A percentile compares a stretch with the other conserved stretches of the same genome.
Conservation (phyloP, 2,797 vertebrate species). For the Poecilia gillii region DNA sequence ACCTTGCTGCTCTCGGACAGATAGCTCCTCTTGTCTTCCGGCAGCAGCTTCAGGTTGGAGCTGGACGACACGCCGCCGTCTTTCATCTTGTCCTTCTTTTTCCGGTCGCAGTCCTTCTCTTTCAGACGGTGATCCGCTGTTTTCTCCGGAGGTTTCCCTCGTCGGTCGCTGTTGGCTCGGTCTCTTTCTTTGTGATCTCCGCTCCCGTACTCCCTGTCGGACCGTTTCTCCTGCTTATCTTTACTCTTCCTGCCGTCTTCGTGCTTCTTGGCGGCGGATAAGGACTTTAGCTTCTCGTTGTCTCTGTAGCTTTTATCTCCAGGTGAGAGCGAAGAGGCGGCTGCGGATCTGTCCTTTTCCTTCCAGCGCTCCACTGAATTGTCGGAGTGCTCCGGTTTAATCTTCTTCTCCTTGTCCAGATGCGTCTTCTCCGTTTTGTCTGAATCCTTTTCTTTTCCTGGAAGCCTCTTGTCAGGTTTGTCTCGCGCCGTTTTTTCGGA, state of each 20-base stretch:
- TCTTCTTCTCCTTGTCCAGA: constrained; percentile 92
- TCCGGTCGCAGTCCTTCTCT: constrained; percentile 85
- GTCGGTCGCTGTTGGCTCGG: constrained; percentile 86
- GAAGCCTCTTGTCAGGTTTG: constrained; percentile 87
- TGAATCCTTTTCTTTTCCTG: constrained; percentile 88
- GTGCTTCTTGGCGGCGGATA: constrained; percentile 82
- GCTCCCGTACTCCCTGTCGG: constrained; percentile 86
- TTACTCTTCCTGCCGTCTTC: constrained; percentile 92
- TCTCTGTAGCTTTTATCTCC: constrained; percentile 92
- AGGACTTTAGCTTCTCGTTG: constrained; percentile 88
- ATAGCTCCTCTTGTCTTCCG: constrained; percentile 89
- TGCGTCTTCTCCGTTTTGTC: constrained; percentile 91
- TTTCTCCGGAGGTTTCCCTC: constrained; percentile 88
- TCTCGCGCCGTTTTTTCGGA: constrained; percentile 89
- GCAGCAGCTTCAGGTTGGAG: constrained; percentile 84
- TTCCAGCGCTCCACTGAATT: constrained; percentile 87
- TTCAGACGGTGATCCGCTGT: constrained; percentile 85
- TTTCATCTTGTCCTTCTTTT: constrained; percentile 92
- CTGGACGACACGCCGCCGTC: constrained; percentile 78
- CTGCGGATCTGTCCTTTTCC: constrained; percentile 81
- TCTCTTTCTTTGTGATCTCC: constrained; percentile 89
- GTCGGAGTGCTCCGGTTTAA: constrained; percentile 89
- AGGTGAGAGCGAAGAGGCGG: constrained; percentile 75
- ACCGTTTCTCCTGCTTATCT: constrained; percentile 90
- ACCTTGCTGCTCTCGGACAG: constrained; percentile 83